Conservation (phyloP, 2,888 invertebrate species). For the Dione juno region DNA sequence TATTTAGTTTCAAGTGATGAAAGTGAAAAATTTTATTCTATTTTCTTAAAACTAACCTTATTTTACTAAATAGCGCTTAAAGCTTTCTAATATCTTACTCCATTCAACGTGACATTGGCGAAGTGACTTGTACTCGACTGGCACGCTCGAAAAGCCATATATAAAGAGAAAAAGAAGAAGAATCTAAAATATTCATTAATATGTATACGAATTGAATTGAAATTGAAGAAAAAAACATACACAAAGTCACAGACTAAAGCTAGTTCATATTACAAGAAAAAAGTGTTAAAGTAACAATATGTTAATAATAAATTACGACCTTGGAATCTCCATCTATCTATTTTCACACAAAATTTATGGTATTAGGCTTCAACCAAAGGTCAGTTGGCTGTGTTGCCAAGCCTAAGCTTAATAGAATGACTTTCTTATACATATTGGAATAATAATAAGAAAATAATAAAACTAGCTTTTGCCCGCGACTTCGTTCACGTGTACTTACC, state of each 20-base stretch:
- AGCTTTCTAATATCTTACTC: too few relatives aligned
- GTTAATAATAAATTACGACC: constrained; percentile 2
- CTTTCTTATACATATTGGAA: background rate
- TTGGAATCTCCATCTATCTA: constrained; percentile 9
- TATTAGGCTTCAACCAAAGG: constrained; percentile 3
- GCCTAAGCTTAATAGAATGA: background rate
- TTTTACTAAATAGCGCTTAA: too few relatives aligned
- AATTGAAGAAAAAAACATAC: background rate
- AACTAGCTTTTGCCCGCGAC: too few relatives aligned
- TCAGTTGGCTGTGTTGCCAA: constrained; percentile 24
- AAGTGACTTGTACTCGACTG: too few relatives aligned
- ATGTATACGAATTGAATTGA: too few relatives aligned
- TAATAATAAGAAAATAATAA: background rate
- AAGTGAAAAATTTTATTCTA: background rate
- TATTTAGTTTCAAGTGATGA: too few relatives aligned
- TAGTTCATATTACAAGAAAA: background rate
- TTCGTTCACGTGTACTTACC: too few relatives aligned
- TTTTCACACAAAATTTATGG: constrained; percentile 17
- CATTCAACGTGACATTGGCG: too few relatives aligned
- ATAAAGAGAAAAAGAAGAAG: too few relatives aligned
- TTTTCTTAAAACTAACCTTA: too few relatives aligned
- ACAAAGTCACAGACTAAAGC: background rate
- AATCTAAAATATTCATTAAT: too few relatives aligned
- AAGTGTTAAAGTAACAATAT: constrained; percentile 9
- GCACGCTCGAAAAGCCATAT: too few relatives aligned